Base-by-base conservation (phyloP, 2,888 invertebrate genomes). In the Caenorhabditis sp. region DNA sequence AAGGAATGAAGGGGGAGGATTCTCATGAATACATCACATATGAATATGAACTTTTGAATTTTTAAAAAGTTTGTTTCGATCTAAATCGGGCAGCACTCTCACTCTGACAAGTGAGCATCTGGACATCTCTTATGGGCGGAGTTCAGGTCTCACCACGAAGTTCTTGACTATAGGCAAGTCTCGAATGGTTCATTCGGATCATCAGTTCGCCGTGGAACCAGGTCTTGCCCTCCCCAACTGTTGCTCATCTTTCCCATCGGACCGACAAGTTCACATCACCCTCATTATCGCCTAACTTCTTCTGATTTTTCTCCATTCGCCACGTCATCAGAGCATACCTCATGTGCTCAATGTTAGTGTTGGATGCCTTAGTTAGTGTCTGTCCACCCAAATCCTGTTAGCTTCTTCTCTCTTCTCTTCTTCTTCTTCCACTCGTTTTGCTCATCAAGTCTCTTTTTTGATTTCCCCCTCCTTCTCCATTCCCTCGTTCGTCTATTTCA, bases 371-470 rank as follows among this genome's bases (percentile, higher is more conserved):
- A 8, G 40, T 32, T 32, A 8, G 40, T 40, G 40, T 40, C 40
- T 13, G 13, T n/a, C 40, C 40, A 40, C 40, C 40, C 40, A 40
- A 40, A 40, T 40, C 40, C 40, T 40, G 40, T 40, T 40, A 40
- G 47, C 47, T 47, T 18, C 2, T n/a, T 11, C 18, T 18, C 3
- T 9, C 20, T 15, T 40, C n/a, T n/a, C n/a, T n/a, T n/a, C n/a
- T n/a, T n/a, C n/a, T n/a, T n/a, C n/a, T n/a, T n/a, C n/a, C n/a
- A n/a, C n/a, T n/a, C n/a, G n/a, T 15, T 40, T 9, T 40, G 47
- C 20, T 47, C 47, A 47, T 47, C 47, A 20, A 20, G 32, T 6
- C 32, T 32, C 47, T 47, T 47, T 47, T 18, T 47, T 47, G 5
- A 9, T 9, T 9, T 32, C 32, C 9, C 32, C 32, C 5, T 9